Base-by-base conservation (phyloP, 2,797 vertebrate genomes). In the Nothura maculosa region DNA sequence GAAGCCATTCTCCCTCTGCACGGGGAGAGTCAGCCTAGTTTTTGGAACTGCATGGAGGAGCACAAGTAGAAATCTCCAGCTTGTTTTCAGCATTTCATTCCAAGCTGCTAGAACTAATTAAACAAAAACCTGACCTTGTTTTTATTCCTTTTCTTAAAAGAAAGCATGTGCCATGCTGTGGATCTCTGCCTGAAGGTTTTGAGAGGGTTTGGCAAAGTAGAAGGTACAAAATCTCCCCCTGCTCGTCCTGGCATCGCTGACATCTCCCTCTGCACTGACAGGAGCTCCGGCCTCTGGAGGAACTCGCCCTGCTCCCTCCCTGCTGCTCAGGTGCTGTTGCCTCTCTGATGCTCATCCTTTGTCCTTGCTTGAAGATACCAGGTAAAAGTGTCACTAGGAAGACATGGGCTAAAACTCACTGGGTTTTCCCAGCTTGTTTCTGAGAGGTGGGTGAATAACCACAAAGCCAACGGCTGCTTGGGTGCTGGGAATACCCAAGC, bases 111-210 rank as follows among this genome's bases (percentile, higher is more conserved):
- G 81, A 78, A 80, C n/a, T 66, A 89, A 90, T 85, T 58, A 85
- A 87, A 89, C 6, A 62, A 73, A 89, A 91, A 42, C 0, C 21
- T 73, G 67, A 58, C 20, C 28, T 88, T 93, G 43, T 87, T 89
- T 93, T 83, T 89, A 34, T 85, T 90, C 20, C 22, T 73, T 73
- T 80, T 52, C 43, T 92, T 86, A 74, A 92, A 73, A 42, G 62
- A 83, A 34, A 55, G 5, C n/a, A 43, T 16, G 27, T 61, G 30
- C 40, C 54, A 48, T 45, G 11, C 25, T 69, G 50, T n/a, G 28
- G 17, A 73, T 62, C 22, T 50, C 57, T 69, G 42, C 60, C 48
- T 45, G 57, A 92, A 61, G 68, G 73, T 81, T 85, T 68, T 81
- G 58, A 78, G 45, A 76, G 22, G 67, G 22, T 72, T 54, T n/a